phyloP scores from a whole-genome alignment of 2,797 vertebrate genomes.

The Malurus leucopterus region DNA sequence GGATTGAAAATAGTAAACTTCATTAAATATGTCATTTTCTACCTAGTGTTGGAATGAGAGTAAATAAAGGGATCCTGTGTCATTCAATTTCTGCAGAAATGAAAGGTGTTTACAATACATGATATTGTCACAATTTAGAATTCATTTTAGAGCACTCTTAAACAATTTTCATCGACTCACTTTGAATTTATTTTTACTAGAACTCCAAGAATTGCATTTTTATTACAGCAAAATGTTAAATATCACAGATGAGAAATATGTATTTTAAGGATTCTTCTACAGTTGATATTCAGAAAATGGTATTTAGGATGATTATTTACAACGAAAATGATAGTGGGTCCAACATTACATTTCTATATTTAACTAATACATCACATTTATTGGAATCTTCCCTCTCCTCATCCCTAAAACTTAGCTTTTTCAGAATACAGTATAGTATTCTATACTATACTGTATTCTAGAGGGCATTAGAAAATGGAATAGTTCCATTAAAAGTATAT shows the following conservation, averaged over 20 bases:
- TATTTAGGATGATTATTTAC: background rate
- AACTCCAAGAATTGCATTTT: background rate
- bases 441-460: too few relatives aligned
- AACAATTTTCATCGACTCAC: background rate
- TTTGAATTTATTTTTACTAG: background rate
- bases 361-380: background rate
- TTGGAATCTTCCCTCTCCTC: background rate
- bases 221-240: background rate
- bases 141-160: background rate
- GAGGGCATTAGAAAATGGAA: background rate
- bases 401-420: background rate
- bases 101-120: background rate
- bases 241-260: background rate
- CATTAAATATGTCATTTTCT: background rate
- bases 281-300: background rate
- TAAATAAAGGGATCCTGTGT: background rate
- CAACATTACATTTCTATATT: background rate
- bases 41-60: background rate
- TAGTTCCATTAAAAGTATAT: background rate
- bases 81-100: background rate
- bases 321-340: background rate
- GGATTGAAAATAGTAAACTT: background rate
- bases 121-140: background rate
- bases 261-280: background rate
- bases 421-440: background rate